phyloP scores from a whole-genome alignment of 30 jellyfish, hydroid and myxozoan genomes.

The Hydra vulgaris region DNA sequence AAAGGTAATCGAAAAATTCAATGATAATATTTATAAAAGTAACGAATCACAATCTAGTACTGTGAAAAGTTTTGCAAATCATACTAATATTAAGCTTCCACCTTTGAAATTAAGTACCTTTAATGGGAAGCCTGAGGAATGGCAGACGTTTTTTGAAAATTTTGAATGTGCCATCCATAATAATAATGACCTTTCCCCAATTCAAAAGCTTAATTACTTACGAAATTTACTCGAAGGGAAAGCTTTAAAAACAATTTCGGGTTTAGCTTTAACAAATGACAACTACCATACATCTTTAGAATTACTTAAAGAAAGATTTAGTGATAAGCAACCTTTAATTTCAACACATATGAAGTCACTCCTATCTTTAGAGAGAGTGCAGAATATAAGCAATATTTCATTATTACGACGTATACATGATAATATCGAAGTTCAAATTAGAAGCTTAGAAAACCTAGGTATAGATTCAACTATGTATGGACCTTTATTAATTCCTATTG shows the following conservation, averaged over 20 bases:
- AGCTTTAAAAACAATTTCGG: slow-evolving; percentile 21
- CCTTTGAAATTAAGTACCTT: not conserved
- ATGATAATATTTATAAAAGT: not conserved
- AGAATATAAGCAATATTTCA: slow-evolving; percentile 4
- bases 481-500: slow-evolving; percentile 34
- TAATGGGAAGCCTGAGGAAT: slow-evolving; percentile 18
- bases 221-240: slow-evolving; percentile 37
- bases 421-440: slow-evolving; percentile 27
- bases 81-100: not conserved
- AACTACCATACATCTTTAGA: slow-evolving; percentile 25
- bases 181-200: slow-evolving; percentile 15
- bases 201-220: slow-evolving; percentile 26
- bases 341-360: slow-evolving; percentile 54
- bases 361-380: slow-evolving; percentile 17
- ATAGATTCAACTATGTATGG: slow-evolving; percentile 35
- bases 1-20: not conserved
- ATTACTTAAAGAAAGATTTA: slow-evolving; percentile 25
- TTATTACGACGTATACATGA: slow-evolving; percentile 25
- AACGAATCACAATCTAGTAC: not conserved
- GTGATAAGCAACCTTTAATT: slow-evolving; percentile 25
- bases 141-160: slow-evolving; percentile 32
- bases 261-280: slow-evolving; percentile 34
- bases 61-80: not conserved
- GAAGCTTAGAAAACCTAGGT: slow-evolving; percentile 40
- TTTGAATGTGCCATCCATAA: slow-evolving; percentile 34